phyloP scores from a whole-genome alignment of 2,113 vertebrate species.

The Meleagris gallopavo region DNA sequence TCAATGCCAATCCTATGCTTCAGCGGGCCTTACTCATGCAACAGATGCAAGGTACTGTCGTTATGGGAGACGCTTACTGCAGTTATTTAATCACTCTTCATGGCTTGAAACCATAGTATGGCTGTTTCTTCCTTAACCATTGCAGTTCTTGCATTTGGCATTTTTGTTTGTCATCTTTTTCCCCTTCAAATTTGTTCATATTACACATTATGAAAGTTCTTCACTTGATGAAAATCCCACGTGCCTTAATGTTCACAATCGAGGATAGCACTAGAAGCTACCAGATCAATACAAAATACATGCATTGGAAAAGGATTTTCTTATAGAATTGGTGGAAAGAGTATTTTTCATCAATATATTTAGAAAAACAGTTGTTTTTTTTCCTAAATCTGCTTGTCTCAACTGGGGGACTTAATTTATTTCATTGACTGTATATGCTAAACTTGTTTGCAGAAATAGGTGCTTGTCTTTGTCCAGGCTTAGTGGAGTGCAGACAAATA shows the following conservation, averaged over 20 bases:
- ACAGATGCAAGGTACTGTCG: constrained; percentile 92
- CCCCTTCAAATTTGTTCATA: neutral
- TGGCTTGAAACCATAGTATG: neutral
- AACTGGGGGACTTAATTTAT: neutral
- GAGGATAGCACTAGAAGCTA: neutral
- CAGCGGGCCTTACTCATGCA: constrained; percentile 95
- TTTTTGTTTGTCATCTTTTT: neutral
- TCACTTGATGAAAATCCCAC: neutral
- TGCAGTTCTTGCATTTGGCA: neutral
- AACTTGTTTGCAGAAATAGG: neutral
- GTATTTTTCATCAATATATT: neutral
- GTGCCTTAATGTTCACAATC: neutral
- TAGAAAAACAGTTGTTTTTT: neutral
- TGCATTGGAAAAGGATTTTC: neutral
- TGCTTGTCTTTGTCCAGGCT: neutral
- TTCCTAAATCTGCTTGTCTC: neutral
- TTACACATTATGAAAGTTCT: neutral
- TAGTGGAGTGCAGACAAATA: neutral
- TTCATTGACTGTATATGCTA: neutral
- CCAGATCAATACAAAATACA: neutral
- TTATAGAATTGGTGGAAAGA: neutral
- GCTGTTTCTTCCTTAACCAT: constrained; percentile 37
- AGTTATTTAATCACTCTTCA: constrained; percentile 42
- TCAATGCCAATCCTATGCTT: constrained; percentile 90
- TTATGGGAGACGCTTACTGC: constrained; percentile 36